A percentile compares a stretch with the other conserved stretches of the same genome.
phyloP scores from a whole-genome alignment of 2,113 vertebrate genomes.

The Indicator indicator region DNA sequence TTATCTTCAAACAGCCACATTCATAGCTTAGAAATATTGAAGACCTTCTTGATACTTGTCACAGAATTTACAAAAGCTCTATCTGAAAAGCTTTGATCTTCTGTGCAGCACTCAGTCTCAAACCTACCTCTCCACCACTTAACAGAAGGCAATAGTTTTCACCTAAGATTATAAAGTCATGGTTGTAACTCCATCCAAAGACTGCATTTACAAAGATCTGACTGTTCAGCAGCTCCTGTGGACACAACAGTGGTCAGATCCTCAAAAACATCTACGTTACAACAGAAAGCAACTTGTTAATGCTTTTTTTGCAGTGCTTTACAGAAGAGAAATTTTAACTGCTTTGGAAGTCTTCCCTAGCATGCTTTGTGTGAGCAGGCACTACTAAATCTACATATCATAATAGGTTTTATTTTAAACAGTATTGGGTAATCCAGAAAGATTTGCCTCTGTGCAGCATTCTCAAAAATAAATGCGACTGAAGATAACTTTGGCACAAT shows the following conservation, averaged over 20 bases:
- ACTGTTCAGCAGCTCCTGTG: neutral
- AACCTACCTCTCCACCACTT: neutral
- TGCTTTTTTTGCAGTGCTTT: neutral
- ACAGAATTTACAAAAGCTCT: neutral
- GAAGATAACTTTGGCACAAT: neutral
- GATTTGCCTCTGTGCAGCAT: neutral
- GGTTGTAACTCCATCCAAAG: neutral
- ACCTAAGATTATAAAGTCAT: neutral
- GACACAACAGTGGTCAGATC: neutral
- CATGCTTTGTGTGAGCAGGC: neutral
- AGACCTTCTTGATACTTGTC: neutral
- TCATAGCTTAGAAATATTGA: neutral
- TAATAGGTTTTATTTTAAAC: neutral
- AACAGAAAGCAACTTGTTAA: neutral
- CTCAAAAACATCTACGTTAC: neutral
- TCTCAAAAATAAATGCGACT: neutral
- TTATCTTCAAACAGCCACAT: neutral
- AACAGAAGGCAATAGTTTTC: neutral
- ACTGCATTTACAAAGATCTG: neutral
- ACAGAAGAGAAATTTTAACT: neutral
- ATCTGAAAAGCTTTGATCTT: neutral
- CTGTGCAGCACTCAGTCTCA: neutral
- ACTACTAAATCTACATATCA: neutral
- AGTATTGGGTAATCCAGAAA: neutral
- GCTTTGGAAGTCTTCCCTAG: neutral